Conservation (phyloP, 1,140 invertebrate species). For the Neoseiulus cucumeris region DNA sequence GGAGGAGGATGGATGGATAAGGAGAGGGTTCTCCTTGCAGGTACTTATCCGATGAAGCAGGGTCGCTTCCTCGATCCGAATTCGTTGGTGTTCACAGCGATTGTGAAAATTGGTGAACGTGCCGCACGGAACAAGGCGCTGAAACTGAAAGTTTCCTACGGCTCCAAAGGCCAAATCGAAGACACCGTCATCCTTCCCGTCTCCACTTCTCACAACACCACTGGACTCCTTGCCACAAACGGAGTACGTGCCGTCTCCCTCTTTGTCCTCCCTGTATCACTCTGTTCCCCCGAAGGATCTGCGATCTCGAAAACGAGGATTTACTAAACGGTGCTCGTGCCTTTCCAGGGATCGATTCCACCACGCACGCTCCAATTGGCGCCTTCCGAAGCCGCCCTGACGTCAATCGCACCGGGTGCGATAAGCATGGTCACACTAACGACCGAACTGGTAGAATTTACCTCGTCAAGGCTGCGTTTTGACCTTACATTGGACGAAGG, state of each 20-base stretch:
- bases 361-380: neutral
- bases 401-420: neutral
- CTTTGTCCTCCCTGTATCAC: too few relatives aligned
- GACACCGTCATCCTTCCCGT: neutral
- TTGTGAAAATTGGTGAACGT: neutral
- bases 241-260: neutral
- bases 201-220: constrained; percentile 4
- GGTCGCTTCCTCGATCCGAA: constrained; percentile 4
- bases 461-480: constrained; percentile 1
- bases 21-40: neutral
- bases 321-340: too few relatives aligned
- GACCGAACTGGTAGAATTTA: neutral
- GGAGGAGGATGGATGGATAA: too few relatives aligned
- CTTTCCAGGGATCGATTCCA: neutral
- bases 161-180: constrained; percentile 4
- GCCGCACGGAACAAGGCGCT: constrained; percentile 1
- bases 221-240: neutral
- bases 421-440: neutral
- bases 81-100: neutral
- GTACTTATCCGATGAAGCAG: constrained; percentile 3
- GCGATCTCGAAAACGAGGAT: too few relatives aligned
- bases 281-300: too few relatives aligned
- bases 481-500: neutral
- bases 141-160: constrained; percentile 4
- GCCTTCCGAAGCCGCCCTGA: neutral